Conservation (phyloP, 2,113 vertebrate species). For the Cyanoderma ruficeps region DNA sequence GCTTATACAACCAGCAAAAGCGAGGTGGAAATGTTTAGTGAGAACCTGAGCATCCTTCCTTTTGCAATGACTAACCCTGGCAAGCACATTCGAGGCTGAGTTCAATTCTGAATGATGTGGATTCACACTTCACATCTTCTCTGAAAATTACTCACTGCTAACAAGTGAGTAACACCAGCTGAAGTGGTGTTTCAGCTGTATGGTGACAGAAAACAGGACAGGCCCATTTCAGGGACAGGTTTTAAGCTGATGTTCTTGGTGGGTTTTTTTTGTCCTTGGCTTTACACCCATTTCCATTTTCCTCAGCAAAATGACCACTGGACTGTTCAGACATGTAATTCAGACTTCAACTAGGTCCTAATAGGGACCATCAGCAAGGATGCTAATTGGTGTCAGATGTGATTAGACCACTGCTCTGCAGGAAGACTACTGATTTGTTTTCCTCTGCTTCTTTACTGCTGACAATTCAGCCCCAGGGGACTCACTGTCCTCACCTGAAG, state of each 20-base stretch:
- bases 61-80: not conserved
- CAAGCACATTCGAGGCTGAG: not conserved
- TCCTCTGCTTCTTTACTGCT: not conserved
- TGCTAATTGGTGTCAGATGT: conserved; percentile 20
- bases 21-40: not conserved
- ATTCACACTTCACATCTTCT: not conserved
- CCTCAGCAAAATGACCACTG: not conserved
- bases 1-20: not conserved
- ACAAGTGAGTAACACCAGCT: not conserved
- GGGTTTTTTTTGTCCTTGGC: not conserved
- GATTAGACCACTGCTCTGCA: conserved; percentile 31
- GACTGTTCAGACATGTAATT: not conserved
- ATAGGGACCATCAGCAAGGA: not conserved
- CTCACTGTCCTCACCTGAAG: not conserved
- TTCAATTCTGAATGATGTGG: not conserved
- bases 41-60: not conserved
- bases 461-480: not conserved
- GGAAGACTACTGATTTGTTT: not conserved
- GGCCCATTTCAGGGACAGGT: not conserved
- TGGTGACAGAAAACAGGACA: not conserved
- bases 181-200: not conserved
- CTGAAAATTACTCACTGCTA: not conserved
- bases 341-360: not conserved
- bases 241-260: not conserved
- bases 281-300: not conserved